Base-by-base conservation (phyloP, 2,888 invertebrate genomes). In the Acleris holmiana region DNA sequence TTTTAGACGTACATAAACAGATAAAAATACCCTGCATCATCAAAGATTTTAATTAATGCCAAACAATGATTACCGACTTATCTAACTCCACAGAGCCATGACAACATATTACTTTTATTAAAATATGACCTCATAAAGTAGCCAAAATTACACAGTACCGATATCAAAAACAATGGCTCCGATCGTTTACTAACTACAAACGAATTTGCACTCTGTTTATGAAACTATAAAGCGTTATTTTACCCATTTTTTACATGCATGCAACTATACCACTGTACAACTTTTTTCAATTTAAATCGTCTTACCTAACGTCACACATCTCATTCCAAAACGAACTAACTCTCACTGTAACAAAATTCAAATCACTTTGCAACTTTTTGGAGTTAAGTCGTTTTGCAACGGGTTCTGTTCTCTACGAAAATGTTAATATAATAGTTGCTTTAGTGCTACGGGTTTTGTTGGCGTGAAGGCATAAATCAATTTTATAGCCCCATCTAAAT, bases 401-500 rank as follows among this genome's bases (percentile, higher is more conserved):
- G 82, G 77, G 81, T 85, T 86, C 86, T 86, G 88, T 88, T 91
- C 91, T 91, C 89, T 90, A 91, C 92, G 91, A 91, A 92, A 92
- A 92, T 92, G 92, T 91, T 92, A 92, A 91, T 91, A 91, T 91
- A 90, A 92, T 92, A 92, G 92, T 92, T 91, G 89, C 89, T 89
- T 90, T 91, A 89, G 91, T 90, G 85, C 88, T 86, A 90, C 89
- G 91, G 91, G 89, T 89, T 91, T 91, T 91, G 92, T 91, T 92
- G 89, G 93, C 93, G 93, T 91, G 91, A 93, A 90, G 79, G 88
- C 92, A 93, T 93, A 93, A 93, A 93, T 93, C 93, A 93, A 93
- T 93, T 93, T 93, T 93, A 93, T 93, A 88, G 93, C 89, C 92
- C 91, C 91, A 92, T 93, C 93, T 93, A 93, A 93, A 93, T 93